These are phyloP conservation scores for Mechanitis mazaeus DNA, from an alignment of 2,888 invertebrate species.

Conservation along the genomic window DNA sequence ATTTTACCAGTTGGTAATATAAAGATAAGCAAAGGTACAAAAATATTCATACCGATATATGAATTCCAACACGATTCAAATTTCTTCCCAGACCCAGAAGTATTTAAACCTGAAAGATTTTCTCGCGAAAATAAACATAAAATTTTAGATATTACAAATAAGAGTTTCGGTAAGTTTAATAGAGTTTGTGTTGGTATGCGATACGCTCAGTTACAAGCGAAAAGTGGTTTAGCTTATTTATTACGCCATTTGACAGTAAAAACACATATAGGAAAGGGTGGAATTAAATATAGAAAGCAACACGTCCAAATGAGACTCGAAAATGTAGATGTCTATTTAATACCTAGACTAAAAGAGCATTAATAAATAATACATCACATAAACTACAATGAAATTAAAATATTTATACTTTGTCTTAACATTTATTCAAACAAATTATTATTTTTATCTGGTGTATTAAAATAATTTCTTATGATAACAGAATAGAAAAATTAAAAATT, in stretches of 20 bases:
- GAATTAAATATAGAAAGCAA: conserved; percentile 34
- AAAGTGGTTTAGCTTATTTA: conserved; percentile 37
- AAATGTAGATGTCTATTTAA: conserved; percentile 24
- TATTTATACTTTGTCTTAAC: no score
- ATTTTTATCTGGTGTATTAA: no score
- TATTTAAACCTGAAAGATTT: conserved; percentile 61
- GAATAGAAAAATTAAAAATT: no score
- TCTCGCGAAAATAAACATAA: conserved; percentile 37
- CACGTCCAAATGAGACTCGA: conserved; percentile 24
- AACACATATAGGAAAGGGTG: conserved; percentile 34
- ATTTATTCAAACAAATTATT: no score
- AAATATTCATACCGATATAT: conserved; percentile 37
- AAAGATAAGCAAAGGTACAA: no score
- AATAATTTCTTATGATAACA: no score
- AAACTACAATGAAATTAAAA: no score
- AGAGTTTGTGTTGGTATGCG: conserved; percentile 60
- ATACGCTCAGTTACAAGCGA: conserved; percentile 36
- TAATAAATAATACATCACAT: no score
- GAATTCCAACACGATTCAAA: conserved; percentile 60
- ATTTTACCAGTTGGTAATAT: no score
- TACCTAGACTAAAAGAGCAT: conserved; percentile 14
- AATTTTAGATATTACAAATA: conserved; percentile 39
- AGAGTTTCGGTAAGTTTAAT: conserved; percentile 65
- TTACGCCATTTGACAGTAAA: conserved; percentile 40
- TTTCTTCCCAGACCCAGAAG: conserved; percentile 57